phyloP scores from a whole-genome alignment of 2,888 invertebrate genomes.

The Megaustenia siamemsis region DNA sequence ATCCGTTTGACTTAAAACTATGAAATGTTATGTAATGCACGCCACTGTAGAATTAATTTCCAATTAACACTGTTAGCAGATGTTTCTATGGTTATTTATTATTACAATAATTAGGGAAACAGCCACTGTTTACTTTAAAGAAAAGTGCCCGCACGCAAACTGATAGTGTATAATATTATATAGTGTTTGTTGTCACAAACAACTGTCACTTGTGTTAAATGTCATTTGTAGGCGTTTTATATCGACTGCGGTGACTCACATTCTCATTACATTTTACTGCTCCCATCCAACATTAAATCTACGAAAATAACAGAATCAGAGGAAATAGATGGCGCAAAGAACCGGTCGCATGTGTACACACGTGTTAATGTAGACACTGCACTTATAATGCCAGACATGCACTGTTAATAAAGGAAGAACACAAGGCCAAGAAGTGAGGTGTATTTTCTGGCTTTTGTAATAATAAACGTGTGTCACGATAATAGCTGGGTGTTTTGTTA shows the following conservation, averaged over 20 bases:
- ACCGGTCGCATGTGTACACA: not conserved
- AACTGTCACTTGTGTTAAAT: not conserved
- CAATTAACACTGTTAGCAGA: no score
- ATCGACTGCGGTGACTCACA: conserved; percentile 14
- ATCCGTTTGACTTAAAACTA: no score
- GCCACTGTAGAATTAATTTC: no score
- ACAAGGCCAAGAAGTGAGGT: not conserved
- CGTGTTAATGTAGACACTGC: not conserved
- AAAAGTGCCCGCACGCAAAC: no score
- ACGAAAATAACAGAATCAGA: not conserved
- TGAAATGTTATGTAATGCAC: no score
- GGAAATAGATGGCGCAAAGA: conserved; percentile 32
- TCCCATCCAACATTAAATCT: not conserved
- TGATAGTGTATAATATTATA: no score
- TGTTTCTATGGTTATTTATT: no score
- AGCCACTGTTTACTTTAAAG: no score
- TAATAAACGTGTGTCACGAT: not conserved
- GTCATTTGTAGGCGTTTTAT: not conserved
- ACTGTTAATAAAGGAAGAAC: no score
- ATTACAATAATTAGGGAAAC: no score
- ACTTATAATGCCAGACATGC: not conserved
- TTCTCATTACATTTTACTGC: not conserved
- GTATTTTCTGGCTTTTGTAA: not conserved
- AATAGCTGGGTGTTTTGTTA: not conserved
- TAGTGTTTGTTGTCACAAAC: not conserved